Evolutionary conservation across 2,113 vertebrate species (phyloP).

Genomic region (Atrichornis clamosus): DNA sequence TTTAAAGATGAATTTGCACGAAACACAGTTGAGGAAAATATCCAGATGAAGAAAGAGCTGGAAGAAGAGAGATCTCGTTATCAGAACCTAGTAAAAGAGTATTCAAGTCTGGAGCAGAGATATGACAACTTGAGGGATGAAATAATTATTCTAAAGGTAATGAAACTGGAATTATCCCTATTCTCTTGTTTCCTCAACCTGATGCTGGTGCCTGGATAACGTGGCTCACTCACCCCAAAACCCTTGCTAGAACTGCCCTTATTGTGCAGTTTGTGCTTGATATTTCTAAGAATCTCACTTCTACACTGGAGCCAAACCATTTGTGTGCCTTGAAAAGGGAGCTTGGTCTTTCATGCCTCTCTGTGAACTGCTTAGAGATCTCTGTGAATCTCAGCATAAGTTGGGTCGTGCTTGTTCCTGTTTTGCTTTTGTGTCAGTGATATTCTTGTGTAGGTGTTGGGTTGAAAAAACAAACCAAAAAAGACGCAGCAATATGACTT

Average conservation of each 20-base stretch:
- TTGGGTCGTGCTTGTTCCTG: not conserved
- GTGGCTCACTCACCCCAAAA: not conserved
- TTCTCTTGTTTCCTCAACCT: not conserved
- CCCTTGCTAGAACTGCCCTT: not conserved
- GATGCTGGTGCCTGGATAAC: rapidly evolving
- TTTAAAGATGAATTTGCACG: slow-evolving; percentile 62
- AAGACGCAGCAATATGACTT: not conserved
- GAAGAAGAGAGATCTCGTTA: slow-evolving; percentile 87
- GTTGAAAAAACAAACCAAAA: not conserved
- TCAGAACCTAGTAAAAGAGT: slow-evolving; percentile 93
- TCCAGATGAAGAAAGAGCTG: slow-evolving; percentile 80
- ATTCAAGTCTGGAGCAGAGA: slow-evolving; percentile 88
- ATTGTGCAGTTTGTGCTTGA: not conserved
- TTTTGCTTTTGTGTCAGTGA: not conserved
- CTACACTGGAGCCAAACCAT: not conserved
- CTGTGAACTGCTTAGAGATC: not conserved
- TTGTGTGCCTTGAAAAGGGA: not conserved
- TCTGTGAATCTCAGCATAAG: not conserved
- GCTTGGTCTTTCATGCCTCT: not conserved
- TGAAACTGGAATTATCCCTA: not conserved
- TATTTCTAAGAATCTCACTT: not conserved
- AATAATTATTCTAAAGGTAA: slow-evolving; percentile 80
- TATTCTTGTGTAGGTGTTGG: not conserved
- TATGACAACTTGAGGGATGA: slow-evolving; percentile 91
- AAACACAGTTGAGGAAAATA: slow-evolving; percentile 65